Conservation (phyloP, 1,140 invertebrate species). For the Tribolium madens region DNA sequence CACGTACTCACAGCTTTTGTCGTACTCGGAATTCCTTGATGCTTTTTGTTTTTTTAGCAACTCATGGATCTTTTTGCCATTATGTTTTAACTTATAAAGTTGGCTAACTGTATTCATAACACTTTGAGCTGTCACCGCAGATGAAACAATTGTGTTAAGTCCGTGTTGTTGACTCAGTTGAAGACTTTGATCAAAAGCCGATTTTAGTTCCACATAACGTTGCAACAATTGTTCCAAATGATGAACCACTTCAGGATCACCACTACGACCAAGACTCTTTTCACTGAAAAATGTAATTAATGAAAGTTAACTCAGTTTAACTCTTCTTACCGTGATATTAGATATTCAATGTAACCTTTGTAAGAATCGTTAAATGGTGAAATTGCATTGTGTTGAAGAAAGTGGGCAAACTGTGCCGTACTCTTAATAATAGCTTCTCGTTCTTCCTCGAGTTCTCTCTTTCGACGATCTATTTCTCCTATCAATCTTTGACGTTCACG, state of each 20-base stretch:
- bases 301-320: background rate
- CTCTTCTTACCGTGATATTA: slow-evolving; percentile 47
- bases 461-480: slow-evolving; percentile 27
- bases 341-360: slow-evolving; percentile 47
- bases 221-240: slow-evolving; percentile 16
- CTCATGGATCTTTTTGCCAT: slow-evolving; percentile 41
- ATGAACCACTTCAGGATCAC: background rate
- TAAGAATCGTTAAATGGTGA: slow-evolving; percentile 53
- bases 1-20: background rate
- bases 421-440: slow-evolving; percentile 41
- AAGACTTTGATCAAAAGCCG: background rate
- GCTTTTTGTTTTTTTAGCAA: slow-evolving; percentile 17
- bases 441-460: slow-evolving; percentile 42
- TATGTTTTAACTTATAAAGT: slow-evolving; percentile 34
- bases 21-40: slow-evolving; percentile 8
- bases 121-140: background rate
- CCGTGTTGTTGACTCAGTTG: background rate
- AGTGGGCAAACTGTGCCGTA: slow-evolving; percentile 51
- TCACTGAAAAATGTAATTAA: slow-evolving; percentile 43
- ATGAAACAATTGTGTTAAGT: background rate
- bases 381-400: slow-evolving; percentile 50
- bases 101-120: background rate
- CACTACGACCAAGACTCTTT: slow-evolving; percentile 37
- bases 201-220: slow-evolving; percentile 3
- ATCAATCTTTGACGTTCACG: slow-evolving; percentile 39